A percentile compares a stretch with the other conserved stretches of the same genome.
Evolutionary conservation across 2,113 vertebrate genomes (phyloP).

Genomic region (Lichenostomus cassidix): DNA sequence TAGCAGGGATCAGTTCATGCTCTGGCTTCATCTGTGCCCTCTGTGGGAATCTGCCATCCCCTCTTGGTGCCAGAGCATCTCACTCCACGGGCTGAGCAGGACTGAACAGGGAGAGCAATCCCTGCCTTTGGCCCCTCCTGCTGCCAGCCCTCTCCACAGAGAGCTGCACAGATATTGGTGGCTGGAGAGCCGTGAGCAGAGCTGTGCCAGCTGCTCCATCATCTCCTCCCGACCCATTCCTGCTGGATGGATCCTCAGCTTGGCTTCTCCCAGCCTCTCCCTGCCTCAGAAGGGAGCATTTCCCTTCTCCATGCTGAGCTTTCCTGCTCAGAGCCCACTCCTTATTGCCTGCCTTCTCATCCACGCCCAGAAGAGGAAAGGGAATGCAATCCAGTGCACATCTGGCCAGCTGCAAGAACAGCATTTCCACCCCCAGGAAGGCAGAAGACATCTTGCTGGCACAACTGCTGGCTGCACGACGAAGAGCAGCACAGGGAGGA

Average conservation of each 20-base stretch:
- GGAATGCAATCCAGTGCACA: background rate
- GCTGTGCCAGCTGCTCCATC: background rate
- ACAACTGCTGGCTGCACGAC: background rate
- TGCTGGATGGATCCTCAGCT: background rate
- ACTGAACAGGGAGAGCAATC: background rate
- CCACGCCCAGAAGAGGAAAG: background rate
- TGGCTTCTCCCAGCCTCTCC: background rate
- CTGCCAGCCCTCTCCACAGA: background rate
- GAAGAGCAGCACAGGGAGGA: background rate
- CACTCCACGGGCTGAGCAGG: background rate
- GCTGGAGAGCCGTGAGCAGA: background rate
- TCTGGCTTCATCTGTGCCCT: background rate
- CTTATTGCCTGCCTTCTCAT: background rate
- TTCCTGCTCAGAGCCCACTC: background rate
- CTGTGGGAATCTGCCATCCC: background rate
- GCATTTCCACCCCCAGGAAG: background rate
- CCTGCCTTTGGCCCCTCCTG: background rate
- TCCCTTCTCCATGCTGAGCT: background rate
- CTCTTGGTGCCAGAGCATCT: background rate
- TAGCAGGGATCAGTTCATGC: background rate
- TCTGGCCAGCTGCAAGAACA: constrained; percentile 3
- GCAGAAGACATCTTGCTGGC: background rate
- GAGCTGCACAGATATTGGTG: background rate
- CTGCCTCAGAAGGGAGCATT: background rate
- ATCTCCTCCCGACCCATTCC: background rate